Evolutionary conservation across 2,113 vertebrate genomes (phyloP), one percentile per base, ranked within the genome.

Genomic region (Neomonachus schauinslandi): DNA sequence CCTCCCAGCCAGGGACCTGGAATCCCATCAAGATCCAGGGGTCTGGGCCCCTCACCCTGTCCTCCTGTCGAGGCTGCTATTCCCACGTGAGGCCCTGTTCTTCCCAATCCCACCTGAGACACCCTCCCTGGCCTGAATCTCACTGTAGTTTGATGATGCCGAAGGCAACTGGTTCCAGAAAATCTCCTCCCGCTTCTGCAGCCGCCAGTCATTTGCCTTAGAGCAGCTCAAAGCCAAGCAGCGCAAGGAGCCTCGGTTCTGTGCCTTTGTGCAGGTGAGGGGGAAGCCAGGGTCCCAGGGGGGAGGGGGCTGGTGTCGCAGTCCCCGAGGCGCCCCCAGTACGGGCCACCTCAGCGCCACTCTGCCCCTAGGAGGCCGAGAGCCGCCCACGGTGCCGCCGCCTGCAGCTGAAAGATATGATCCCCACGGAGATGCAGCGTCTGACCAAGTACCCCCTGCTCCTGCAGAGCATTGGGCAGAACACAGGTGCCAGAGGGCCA

Each of bases 101-200:
- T 46, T 51, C 18, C 57, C 77, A 11, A 7, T 69, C 91, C 71
- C 88, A 10, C 76, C 96, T 96, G 89, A 95, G 79, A 93, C 67
- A 28, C 49, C 65, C 80, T 74, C 55, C 79, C 87, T 80, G 92
- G 92, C 92, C 96, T 92, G 74, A 59, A 53, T 93, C 90, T 93
- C 14, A 18, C 82, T 93, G 1, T 96, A 99, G 99, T 99, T 99
- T 76, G 99, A 98, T 46, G 99, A 99, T 21, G 10, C 99, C 0
- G 99, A 99, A 96, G 99, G 99, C 18, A 98, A 98, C 4, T 99
- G 99, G 99, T 99, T 99, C 98, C 99, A 99, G 99, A 99, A 99
- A 98, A 98, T 99, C 96, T 99, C 99, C 1, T 98, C 99, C 4
- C 99, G 99, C 21, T 99, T 99, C 98, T 99, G 99, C 98, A 99